phyloP scores from a whole-genome alignment of 1,140 invertebrate genomes.

The Hycleus phaleratus region DNA sequence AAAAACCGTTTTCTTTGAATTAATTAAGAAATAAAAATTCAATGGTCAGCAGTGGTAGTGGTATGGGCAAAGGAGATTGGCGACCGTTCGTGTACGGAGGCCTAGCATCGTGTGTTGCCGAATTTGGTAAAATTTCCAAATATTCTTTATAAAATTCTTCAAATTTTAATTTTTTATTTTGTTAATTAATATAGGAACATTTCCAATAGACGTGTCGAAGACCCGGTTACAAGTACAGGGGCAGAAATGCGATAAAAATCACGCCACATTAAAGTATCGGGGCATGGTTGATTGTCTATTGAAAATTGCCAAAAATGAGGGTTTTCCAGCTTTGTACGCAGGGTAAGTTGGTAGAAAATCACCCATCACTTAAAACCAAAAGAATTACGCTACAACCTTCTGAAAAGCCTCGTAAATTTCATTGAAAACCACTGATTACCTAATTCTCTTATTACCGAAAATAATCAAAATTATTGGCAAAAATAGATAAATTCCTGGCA shows the following conservation, averaged over 20 bases:
- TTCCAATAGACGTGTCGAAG: conserved; percentile 94
- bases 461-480: too few relatives aligned
- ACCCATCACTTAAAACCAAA: too few relatives aligned
- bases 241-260: conserved; percentile 71
- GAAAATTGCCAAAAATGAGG: conserved; percentile 76
- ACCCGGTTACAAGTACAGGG: conserved; percentile 93
- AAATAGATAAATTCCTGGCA: too few relatives aligned
- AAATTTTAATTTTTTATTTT: conserved; percentile 6
- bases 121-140: conserved; percentile 63
- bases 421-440: too few relatives aligned
- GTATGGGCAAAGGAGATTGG: conserved; percentile 62
- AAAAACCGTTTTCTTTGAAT: neutral
- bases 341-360: conserved; percentile 51
- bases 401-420: too few relatives aligned
- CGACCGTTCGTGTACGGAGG: conserved; percentile 91
- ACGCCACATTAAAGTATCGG: conserved; percentile 71
- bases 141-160: neutral
- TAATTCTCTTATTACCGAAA: too few relatives aligned
- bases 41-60: conserved; percentile 24
- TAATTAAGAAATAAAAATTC: neutral
- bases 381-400: too few relatives aligned
- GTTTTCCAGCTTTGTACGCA: conserved; percentile 68
- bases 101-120: conserved; percentile 83
- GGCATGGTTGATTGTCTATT: conserved; percentile 88
- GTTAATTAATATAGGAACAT: conserved; percentile 65